Evolutionary conservation across 2,113 vertebrate species (phyloP).

Genomic region (Oreotrochilus melanogaster): DNA sequence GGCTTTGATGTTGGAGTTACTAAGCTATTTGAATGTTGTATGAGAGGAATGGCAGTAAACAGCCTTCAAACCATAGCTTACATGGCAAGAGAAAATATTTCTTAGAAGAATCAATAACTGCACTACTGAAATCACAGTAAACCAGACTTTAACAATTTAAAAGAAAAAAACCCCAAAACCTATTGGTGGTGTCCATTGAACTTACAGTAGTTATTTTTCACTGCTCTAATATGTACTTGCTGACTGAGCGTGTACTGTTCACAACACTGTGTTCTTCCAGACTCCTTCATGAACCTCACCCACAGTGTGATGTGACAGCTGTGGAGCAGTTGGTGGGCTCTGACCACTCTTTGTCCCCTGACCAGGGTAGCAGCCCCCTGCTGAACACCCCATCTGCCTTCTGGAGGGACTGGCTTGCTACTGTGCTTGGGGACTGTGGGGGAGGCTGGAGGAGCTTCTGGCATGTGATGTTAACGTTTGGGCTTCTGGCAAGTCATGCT

Average conservation of each 20-base stretch:
- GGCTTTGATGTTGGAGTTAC: neutral
- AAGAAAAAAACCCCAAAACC: neutral
- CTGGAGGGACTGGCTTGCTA: rapidly evolving
- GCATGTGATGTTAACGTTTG: neutral
- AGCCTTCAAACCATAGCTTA: neutral
- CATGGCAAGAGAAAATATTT: neutral
- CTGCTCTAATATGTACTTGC: rapidly evolving
- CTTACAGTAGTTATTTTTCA: neutral
- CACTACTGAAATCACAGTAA: neutral
- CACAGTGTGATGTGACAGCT: neutral
- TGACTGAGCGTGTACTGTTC: neutral
- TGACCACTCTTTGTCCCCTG: neutral
- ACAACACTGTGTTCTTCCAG: neutral
- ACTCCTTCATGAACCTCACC: neutral
- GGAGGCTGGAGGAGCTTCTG: neutral
- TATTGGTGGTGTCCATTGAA: neutral
- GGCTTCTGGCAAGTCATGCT: neutral
- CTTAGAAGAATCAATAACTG: neutral
- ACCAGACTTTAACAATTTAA: neutral
- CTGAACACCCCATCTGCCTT: neutral
- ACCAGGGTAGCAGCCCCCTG: rapidly evolving
- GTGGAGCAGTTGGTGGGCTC: rapidly evolving
- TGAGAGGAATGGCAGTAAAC: neutral
- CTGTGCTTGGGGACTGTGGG: neutral
- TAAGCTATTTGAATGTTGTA: neutral